Base-by-base conservation (phyloP, 2,888 invertebrate species). In the Macrophya annulata region DNA sequence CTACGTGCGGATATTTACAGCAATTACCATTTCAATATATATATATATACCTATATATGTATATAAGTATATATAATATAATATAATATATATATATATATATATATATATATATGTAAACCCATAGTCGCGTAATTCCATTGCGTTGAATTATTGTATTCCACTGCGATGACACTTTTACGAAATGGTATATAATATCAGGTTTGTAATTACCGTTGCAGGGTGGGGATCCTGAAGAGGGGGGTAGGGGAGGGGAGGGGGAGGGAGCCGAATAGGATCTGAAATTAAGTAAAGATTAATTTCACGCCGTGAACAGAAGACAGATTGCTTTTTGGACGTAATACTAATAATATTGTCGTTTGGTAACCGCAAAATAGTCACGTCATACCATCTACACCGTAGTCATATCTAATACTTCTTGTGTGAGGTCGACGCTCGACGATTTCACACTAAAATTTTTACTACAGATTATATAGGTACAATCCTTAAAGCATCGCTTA, bases 321-420 rank as follows among this genome's bases (percentile, higher is more conserved):
- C 83, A 83, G 83, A 83, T 83, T 83, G 83, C 83, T 83, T 83
- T 43, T 48, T 43, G 31, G 48, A 83, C 68, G 43, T 83, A 83
- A 83, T 83, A 83, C 83, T 83, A 83, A 83, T 83, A 83, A 68
- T 83, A 68, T 83, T 83, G 68, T 83, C 83, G 65, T 83, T 83
- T 83, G 83, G 83, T 83, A 83, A 83, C 83, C 83, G 83, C 83
- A 83, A 65, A 81, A 81, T 65, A 81, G 62, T 81, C 40, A 81
- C 81, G 81, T 81, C 81, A 81, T 59, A 59, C 68, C 68, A 21
- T 81, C 81, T 6, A 62, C 62, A 31, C 62, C 62, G 31, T 17
- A 31, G n/a, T 79, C 45, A 43, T 25, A n/a, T 45, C 21, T 55
- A 25, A 21, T 48, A 8, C 17, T 37, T 77, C 37, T 48, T 55